Percentiles rank a stretch among this genome's conserved stretches.
Conservation (phyloP, 2,797 vertebrate genomes). For the Pempheris klunzingeri region DNA sequence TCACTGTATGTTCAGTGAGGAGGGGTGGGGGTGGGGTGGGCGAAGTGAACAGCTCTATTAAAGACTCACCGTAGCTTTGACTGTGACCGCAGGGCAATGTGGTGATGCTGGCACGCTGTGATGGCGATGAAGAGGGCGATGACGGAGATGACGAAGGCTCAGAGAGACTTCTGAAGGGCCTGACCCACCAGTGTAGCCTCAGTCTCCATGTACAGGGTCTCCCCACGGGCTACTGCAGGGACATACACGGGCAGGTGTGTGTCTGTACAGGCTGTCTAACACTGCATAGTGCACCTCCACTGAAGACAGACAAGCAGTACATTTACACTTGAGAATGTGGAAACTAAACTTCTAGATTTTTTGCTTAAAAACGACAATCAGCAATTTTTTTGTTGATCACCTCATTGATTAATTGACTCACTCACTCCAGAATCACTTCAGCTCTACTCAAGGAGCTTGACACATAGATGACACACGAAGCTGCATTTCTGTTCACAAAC, state of each 20-base stretch:
- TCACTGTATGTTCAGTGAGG: neutral
- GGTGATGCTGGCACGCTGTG: slow-evolving; percentile 88
- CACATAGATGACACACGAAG: neutral
- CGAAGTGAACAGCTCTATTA: neutral
- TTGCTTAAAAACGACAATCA: too few species aligned
- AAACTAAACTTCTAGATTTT: too few species aligned
- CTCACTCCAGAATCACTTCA: too few species aligned
- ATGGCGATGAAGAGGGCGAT: slow-evolving; percentile 81
- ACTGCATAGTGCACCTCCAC: neutral
- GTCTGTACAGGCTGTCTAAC: neutral
- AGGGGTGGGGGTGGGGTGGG: neutral
- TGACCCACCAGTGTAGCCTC: slow-evolving; percentile 91
- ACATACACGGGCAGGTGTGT: slow-evolving; percentile 94
- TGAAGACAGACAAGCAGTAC: too few species aligned
- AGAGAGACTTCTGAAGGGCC: slow-evolving; percentile 83
- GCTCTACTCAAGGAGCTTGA: neutral
- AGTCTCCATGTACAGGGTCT: slow-evolving; percentile 91
- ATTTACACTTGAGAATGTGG: neutral
- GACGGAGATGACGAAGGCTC: slow-evolving; percentile 86
- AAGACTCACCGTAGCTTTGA: neutral
- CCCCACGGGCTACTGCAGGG: slow-evolving; percentile 93
- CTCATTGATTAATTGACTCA: neutral
- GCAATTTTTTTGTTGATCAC: too few species aligned
- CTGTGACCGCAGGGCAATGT: slow-evolving; percentile 87
- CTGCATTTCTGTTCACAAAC: neutral